Percentiles rank a stretch among this genome's conserved stretches.
phyloP scores from a whole-genome alignment of 2,888 invertebrate species.

The Ichneumon xanthorius region DNA sequence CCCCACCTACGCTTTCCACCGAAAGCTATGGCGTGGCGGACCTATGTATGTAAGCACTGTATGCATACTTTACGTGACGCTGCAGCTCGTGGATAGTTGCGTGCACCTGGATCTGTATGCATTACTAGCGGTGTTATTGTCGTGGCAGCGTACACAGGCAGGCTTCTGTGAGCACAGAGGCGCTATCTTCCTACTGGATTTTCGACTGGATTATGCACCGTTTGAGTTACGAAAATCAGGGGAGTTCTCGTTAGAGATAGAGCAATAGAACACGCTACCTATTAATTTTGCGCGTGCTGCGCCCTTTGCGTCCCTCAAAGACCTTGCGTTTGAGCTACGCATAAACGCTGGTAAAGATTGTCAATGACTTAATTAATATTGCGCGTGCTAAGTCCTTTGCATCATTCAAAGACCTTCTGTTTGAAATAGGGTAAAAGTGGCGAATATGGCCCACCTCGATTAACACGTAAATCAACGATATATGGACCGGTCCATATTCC shows the following conservation, averaged over 20 bases:
- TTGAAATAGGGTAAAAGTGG: too few relatives aligned
- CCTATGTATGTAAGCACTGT: neutral
- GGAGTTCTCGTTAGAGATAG: neutral
- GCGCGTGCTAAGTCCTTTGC: neutral
- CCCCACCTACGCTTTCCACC: slow-evolving; percentile 4
- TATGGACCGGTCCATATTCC: too few relatives aligned
- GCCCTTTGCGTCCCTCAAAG: too few relatives aligned
- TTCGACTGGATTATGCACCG: slow-evolving; percentile 46
- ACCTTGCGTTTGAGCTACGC: too few relatives aligned
- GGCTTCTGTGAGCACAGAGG: slow-evolving; percentile 19
- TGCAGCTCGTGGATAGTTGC: slow-evolving; percentile 8
- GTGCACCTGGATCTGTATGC: slow-evolving; percentile 31
- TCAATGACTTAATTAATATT: neutral
- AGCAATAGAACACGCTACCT: neutral
- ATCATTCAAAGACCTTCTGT: too few relatives aligned
- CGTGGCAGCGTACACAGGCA: neutral
- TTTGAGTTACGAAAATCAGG: slow-evolving; percentile 38
- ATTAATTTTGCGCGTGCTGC: neutral
- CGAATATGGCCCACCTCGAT: too few relatives aligned
- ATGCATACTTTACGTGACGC: slow-evolving; percentile 9
- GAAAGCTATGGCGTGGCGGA: slow-evolving; percentile 13
- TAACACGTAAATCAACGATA: too few relatives aligned
- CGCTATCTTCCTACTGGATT: slow-evolving; percentile 19
- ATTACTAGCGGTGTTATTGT: slow-evolving; percentile 4
- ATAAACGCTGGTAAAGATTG: too few relatives aligned